Base-by-base conservation (phyloP, 1,140 invertebrate genomes). In the Pissodes strobi region DNA sequence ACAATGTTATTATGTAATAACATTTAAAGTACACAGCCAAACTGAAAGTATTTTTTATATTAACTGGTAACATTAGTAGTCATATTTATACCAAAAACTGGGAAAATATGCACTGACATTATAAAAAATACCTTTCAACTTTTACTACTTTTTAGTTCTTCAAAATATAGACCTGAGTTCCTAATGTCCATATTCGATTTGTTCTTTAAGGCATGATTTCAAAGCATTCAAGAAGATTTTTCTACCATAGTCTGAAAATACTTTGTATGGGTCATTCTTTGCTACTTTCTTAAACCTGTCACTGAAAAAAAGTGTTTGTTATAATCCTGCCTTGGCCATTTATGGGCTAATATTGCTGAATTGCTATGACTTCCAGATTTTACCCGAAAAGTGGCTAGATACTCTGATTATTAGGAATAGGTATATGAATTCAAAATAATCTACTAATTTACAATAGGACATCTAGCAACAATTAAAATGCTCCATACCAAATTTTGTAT, bases 181-280 rank as follows among this genome's bases (percentile, higher is more conserved):
- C n/a, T n/a, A 70, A 48, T 67, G 64, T 57, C 69, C 69, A 58
- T 59, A 57, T 49, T 66, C 64, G 9, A 71, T 57, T 66, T 71
- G 66, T 62, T 71, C 60, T 27, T 52, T 66, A 12, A 71, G 46
- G 46, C 66, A 71, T 3, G 57, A 55, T 30, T 67, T 71, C 3
- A 71, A 23, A 23, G 66, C 65, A 57, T 58, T 62, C 38, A 71
- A 49, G 34, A 71, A 71, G 27, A 67, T 67, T 66, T 71, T 71
- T 62, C 69, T 66, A 13, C 69, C 69, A 58, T 68, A 71, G 48
- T 71, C 66, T 10, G 69, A 71, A 55, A 71, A 71, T 19, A 71
- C 69, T 43, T 68, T 64, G 49, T 71, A 71, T 2, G 51, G 58
- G 52, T 71, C 69, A 2, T 64, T 71, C 55, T 68, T 68, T 4